Percentiles rank a stretch among this genome's conserved stretches.
Conservation (phyloP, 2,888 invertebrate species). For the Phyllotreta striolata region DNA sequence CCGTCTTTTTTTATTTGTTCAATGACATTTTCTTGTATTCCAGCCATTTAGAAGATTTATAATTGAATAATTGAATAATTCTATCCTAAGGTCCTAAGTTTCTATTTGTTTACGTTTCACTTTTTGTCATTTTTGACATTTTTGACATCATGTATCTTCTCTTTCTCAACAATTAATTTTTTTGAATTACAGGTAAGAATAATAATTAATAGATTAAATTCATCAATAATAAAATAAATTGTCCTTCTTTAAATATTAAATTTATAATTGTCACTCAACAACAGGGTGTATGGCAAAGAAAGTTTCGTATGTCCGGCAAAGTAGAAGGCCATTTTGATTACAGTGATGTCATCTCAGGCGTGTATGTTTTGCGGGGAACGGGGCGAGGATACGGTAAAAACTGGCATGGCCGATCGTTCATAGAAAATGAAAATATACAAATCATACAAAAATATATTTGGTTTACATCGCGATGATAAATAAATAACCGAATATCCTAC, state of each 20-base stretch:
- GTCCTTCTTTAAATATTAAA: too few species aligned
- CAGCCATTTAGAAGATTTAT: conserved; percentile 24
- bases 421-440: conserved; percentile 49
- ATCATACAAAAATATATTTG: conserved; percentile 46
- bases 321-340: background rate
- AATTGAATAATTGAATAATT: too few species aligned
- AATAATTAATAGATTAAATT: too few species aligned
- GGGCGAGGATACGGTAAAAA: conserved; percentile 54
- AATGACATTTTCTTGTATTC: conserved; percentile 44
- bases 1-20: conserved; percentile 53
- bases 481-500: conserved; percentile 28
- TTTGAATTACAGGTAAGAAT: too few species aligned
- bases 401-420: conserved; percentile 59
- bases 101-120: too few species aligned
- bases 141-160: too few species aligned
- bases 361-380: conserved; percentile 47
- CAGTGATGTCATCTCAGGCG: conserved; percentile 42
- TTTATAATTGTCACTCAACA: too few species aligned
- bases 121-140: too few species aligned
- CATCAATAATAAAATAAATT: too few species aligned
- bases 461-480: conserved; percentile 37
- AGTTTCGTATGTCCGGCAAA: background rate
- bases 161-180: too few species aligned
- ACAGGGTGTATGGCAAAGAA: too few species aligned
- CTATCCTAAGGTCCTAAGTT: background rate